A percentile compares a stretch with the other conserved stretches of the same genome.
These are phyloP conservation scores for Tenthredo scrophulariae DNA, from an alignment of 2,888 invertebrate genomes.

Conservation along the genomic window DNA sequence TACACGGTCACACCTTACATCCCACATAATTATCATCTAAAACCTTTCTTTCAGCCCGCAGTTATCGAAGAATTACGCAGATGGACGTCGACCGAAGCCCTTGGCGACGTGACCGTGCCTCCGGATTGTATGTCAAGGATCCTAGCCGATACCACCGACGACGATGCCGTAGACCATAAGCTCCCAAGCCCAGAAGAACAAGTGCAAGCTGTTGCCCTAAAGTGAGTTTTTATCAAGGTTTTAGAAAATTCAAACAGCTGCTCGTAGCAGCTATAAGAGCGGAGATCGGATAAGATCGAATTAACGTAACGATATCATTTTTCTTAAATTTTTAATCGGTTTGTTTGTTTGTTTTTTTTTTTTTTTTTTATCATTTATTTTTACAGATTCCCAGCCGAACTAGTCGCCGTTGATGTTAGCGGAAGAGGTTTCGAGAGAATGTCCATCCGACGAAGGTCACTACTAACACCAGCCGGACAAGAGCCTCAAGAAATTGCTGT, in stretches of 20 bases:
- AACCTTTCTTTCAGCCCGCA: conserved; percentile 84
- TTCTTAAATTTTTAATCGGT: neutral
- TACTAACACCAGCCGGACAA: conserved; percentile 79
- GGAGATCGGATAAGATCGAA: neutral
- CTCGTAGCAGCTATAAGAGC: neutral
- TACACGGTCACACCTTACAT: neutral
- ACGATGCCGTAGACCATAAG: conserved; percentile 90
- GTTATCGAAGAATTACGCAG: conserved; percentile 88
- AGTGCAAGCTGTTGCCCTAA: conserved; percentile 89
- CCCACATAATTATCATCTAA: neutral
- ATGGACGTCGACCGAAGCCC: conserved; percentile 91
- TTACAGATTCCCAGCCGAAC: conserved; percentile 91
- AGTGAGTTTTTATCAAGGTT: conserved; percentile 80
- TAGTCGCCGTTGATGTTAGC: conserved; percentile 93
- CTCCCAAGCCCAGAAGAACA: conserved; percentile 94
- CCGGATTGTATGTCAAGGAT: conserved; percentile 90
- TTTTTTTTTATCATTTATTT: neutral
- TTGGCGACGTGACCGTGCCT: conserved; percentile 90
- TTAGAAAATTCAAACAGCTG: neutral
- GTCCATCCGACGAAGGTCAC: conserved; percentile 91
- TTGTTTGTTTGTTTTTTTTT: no score
- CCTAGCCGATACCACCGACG: conserved; percentile 80
- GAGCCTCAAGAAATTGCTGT: conserved; percentile 72
- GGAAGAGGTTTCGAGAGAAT: conserved; percentile 94
- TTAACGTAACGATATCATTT: neutral